Base-by-base conservation (phyloP, 2,888 invertebrate species). In the Gryllus longicercus region DNA sequence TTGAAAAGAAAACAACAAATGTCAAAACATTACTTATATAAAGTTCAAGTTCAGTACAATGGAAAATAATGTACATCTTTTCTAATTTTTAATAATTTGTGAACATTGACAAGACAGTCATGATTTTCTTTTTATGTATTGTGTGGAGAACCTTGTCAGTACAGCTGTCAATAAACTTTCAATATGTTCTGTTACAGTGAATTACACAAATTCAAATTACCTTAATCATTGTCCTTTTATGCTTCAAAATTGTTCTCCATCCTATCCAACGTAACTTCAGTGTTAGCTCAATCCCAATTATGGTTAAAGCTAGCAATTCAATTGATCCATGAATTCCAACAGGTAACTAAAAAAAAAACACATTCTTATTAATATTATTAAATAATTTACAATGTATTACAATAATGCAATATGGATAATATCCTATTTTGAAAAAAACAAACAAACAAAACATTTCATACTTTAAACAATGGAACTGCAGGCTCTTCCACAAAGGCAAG, bases 231-330 rank as follows among this genome's bases (percentile, higher is more conserved):
- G 96, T 96, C 83, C 96, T 89, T 86, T 94, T 94, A 85, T 96
- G 96, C 85, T 91, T 93, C 49, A 95, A 88, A 85, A 95, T 94
- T n/a, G 93, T 93, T 83, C 90, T 90, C 91, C 93, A 93, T 0
- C 96, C 95, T 81, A 95, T 93, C 96, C 96, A 96, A 85, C 94
- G 91, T 75, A 95, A 87, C 86, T 95, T 95, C 81, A 96, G 89
- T 76, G 93, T 91, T 80, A 96, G 87, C 86, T 95, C 95, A 80
- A 95, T 89, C 16, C 93, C 93, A 80, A 96, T 93, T 49, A 95
- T 90, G 11, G 92, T 89, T 82, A 96, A 87, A 16, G 94, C 93
- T 82, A 95, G 87, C 80, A 96, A 87, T 86, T 96, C 96, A 85
- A 96, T 89, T 18, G 94, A 92, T 77, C 94, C 93, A 86, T 96